These are phyloP conservation scores for Plectus sambesii DNA, from an alignment of 1,140 invertebrate species.

Conservation along the genomic window DNA sequence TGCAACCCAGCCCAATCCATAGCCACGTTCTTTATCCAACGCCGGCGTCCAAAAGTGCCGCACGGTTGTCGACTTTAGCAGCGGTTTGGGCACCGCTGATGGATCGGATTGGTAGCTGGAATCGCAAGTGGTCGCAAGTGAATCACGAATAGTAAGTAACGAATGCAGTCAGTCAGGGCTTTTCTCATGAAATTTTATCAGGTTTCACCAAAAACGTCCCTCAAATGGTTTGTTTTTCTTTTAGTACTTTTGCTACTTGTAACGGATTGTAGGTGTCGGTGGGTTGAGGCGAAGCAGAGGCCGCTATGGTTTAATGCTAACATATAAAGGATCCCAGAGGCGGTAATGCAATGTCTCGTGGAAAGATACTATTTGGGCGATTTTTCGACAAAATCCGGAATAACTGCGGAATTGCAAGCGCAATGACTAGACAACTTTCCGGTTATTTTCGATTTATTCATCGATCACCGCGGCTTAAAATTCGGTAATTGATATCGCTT, in stretches of 20 bases:
- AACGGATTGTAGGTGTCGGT: too few species aligned
- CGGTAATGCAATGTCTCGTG: conserved; percentile 6
- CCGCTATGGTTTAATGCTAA: too few species aligned
- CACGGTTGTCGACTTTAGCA: conserved; percentile 13
- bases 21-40: conserved; percentile 25
- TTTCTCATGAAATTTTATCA: too few species aligned
- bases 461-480: conserved; percentile 18
- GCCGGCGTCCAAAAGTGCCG: background rate
- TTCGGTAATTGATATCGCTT: background rate
- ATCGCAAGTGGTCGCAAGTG: too few species aligned
- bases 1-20: conserved; percentile 2
- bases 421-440: background rate
- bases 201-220: too few species aligned
- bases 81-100: conserved; percentile 38
- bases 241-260: too few species aligned
- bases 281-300: too few species aligned
- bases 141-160: too few species aligned
- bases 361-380: conserved; percentile 1
- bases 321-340: conserved; percentile 38
- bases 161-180: too few species aligned
- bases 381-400: conserved; percentile 13
- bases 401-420: conserved; percentile 21
- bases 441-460: conserved; percentile 13
- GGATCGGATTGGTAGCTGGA: background rate
- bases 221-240: too few species aligned